phyloP scores from a whole-genome alignment of 2,113 vertebrate genomes.

The Elgaria multicarinata region DNA sequence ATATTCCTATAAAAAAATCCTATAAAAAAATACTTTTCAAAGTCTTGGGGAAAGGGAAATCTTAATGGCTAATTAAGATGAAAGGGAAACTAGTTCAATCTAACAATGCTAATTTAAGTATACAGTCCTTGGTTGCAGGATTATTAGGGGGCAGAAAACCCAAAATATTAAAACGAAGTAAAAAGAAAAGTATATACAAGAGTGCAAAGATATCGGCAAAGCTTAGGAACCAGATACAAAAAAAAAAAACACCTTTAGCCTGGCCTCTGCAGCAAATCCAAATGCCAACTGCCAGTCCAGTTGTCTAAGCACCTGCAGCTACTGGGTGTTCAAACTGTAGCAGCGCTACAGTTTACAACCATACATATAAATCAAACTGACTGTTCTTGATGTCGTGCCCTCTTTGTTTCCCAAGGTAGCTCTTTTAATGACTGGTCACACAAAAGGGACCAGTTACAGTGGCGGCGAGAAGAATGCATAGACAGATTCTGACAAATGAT shows the following conservation, averaged over 20 bases:
- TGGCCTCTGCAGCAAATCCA: background rate
- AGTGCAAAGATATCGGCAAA: background rate
- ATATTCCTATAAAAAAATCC: constrained; percentile 28
- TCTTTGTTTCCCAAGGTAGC: constrained; percentile 21
- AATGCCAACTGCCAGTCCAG: background rate
- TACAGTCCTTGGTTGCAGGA: background rate
- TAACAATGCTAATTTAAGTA: background rate
- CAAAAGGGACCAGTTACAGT: background rate
- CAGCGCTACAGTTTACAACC: too few relatives aligned
- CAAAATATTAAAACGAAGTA: background rate
- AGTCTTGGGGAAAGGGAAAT: background rate
- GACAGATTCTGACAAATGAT: background rate
- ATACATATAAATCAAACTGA: background rate
- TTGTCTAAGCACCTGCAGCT: background rate
- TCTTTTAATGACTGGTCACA: constrained; percentile 31
- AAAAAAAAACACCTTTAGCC: too few relatives aligned
- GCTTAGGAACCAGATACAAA: background rate
- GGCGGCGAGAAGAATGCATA: background rate
- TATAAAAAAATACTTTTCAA: constrained; percentile 3
- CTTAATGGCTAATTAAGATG: background rate
- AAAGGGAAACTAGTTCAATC: background rate
- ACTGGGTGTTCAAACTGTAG: background rate
- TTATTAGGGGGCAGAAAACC: background rate
- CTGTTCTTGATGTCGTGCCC: background rate
- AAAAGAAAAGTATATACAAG: background rate